Base-by-base conservation (phyloP, 2,797 vertebrate species). In the Tarsius wallacei region DNA sequence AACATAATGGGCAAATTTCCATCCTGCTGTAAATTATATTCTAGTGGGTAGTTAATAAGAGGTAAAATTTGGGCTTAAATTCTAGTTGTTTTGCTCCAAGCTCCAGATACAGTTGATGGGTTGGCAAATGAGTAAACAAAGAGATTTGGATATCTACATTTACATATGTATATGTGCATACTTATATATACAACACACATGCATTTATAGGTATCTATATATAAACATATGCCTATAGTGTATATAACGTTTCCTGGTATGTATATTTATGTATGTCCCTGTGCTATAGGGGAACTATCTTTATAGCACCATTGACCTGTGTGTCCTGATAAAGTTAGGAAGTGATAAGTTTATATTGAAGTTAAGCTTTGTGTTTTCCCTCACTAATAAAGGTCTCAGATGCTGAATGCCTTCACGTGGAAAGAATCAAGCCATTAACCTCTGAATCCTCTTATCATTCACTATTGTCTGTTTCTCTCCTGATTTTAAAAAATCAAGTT, bases 401-500 rank as follows among this genome's bases (percentile, higher is more conserved):
- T 64, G 31, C 26, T 49, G 4, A 81, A n/a, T 57, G 59, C 22
- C 28, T 84, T 66, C 49, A 33, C 16, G 42, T 90, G 22, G 31
- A 89, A 93, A 63, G 24, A 2, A 28, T 51, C 24, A 87, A 61
- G 28, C 12, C 53, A 74, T 76, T 68, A 63, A 63, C 3, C 5
- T 76, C 51, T 47, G 21, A 64, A 33, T 73, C 15, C 5, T 80
- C 64, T 57, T 63, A 55, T 87, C 47, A 68, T 64, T 33, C 66
- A 42, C 47, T 86, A 33, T 74, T 93, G 17, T 95, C 83, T 91
- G 8, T 47, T 87, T 88, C 9, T 51, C n/a, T 90, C 47, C 21
- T 71, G 28, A 36, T 92, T 91, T 93, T 64, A 88, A 28, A 64
- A 91, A 90, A 85, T 91, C 47, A n/a, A 74, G 42, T 82, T 74